Conservation (phyloP, 2,797 vertebrate species). For the Sciaenops ocellatus region DNA sequence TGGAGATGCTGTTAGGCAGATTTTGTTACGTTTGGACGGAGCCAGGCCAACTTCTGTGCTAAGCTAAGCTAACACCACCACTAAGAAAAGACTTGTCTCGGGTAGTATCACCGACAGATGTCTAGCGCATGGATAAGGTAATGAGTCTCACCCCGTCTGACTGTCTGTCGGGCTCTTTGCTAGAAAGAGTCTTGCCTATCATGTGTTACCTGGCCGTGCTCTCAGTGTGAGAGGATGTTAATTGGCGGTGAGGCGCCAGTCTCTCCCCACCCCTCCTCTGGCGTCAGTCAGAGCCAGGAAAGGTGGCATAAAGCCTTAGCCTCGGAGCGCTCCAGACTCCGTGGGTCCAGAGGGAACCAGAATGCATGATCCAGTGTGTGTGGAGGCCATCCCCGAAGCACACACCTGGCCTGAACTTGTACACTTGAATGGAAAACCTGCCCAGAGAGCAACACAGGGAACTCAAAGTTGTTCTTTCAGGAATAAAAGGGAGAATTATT, state of each 20-base stretch:
- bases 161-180: slow-evolving; percentile 54
- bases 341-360: slow-evolving; percentile 64
- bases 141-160: slow-evolving; percentile 58
- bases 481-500: slow-evolving; percentile 64
- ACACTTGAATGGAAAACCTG: slow-evolving; percentile 65
- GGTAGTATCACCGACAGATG: slow-evolving; percentile 59
- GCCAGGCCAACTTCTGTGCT: slow-evolving; percentile 5
- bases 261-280: slow-evolving; percentile 54
- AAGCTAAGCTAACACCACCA: slow-evolving; percentile 5
- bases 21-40: slow-evolving; percentile 4
- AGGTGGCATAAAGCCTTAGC: slow-evolving; percentile 78
- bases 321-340: slow-evolving; percentile 65
- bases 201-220: slow-evolving; percentile 77
- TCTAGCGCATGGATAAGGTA: slow-evolving; percentile 44
- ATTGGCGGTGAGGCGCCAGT: slow-evolving; percentile 78
- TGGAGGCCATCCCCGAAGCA: slow-evolving; percentile 54
- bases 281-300: slow-evolving; percentile 72
- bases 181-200: slow-evolving; percentile 55
- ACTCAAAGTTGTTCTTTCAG: slow-evolving; percentile 41
- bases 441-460: slow-evolving; percentile 40
- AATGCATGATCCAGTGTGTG: slow-evolving; percentile 54
- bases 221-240: slow-evolving; percentile 73
- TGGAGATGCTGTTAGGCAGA: slow-evolving; percentile 7
- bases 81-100: slow-evolving; percentile 5
- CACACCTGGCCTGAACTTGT: slow-evolving; percentile 62